phyloP scores from a whole-genome alignment of 2,888 invertebrate species.

The Drosophila hamatofila region DNA sequence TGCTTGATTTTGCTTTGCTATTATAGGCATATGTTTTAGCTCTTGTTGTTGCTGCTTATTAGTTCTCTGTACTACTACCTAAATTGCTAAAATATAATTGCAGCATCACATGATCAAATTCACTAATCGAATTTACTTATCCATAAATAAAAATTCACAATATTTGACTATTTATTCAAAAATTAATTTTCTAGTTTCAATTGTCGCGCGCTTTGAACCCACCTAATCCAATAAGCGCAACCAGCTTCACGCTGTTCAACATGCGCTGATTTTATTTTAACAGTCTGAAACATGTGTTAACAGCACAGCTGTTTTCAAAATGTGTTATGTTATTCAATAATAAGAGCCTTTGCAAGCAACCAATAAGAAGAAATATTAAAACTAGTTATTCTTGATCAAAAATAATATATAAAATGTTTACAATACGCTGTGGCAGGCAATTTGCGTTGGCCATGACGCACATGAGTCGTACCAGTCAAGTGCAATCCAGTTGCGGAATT shows the following conservation, averaged over 20 bases:
- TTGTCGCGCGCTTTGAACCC: constrained; percentile 10
- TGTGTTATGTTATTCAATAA: constrained; percentile 57
- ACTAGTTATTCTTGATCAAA: constrained; percentile 8
- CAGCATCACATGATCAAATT: background rate
- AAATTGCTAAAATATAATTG: background rate
- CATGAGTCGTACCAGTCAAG: constrained; percentile 10
- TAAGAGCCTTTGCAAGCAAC: background rate
- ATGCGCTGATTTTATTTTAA: background rate
- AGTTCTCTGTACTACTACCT: no score
- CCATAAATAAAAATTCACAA: background rate
- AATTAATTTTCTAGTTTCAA: background rate
- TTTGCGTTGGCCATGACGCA: constrained; percentile 29
- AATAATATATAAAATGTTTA: constrained; percentile 57
- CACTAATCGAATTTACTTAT: background rate
- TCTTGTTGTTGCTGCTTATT: background rate
- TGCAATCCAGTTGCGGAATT: constrained; percentile 18
- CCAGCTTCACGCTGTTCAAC: background rate
- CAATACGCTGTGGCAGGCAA: constrained; percentile 55
- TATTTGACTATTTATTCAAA: no score
- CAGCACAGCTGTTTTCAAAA: constrained; percentile 48
- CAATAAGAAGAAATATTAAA: background rate
- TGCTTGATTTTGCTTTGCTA: background rate
- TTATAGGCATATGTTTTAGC: constrained; percentile 1
- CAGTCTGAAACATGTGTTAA: background rate
- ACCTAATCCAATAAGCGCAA: background rate